Evolutionary conservation across 2,797 vertebrate genomes (phyloP).

Genomic region (Anomalospiza imberbis): DNA sequence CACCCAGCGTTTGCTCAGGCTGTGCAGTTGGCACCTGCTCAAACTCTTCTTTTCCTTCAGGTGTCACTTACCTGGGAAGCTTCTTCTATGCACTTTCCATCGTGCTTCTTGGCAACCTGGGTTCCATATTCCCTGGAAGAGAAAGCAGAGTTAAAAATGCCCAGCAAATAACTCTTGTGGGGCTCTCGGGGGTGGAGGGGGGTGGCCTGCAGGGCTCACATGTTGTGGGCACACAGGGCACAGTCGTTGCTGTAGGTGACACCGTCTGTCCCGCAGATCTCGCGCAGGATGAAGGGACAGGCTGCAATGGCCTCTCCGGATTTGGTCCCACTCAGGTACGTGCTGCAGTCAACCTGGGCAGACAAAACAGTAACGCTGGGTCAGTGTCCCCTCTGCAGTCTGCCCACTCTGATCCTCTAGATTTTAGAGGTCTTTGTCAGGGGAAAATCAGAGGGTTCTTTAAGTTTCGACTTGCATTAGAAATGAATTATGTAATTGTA

Average conservation of each 20-base stretch:
- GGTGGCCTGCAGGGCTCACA: neutral
- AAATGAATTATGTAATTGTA: neutral
- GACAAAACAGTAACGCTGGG: neutral
- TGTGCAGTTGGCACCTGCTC: neutral
- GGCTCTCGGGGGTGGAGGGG: neutral
- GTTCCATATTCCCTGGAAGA: neutral
- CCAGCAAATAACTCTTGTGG: rapidly evolving
- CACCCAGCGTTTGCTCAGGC: neutral
- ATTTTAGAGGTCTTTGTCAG: neutral
- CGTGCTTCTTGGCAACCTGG: conserved; percentile 23
- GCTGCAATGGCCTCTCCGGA: neutral
- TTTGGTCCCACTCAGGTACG: neutral
- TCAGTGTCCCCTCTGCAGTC: neutral
- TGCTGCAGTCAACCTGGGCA: conserved; percentile 33
- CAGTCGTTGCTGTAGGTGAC: conserved; percentile 57
- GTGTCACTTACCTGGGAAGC: neutral
- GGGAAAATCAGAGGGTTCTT: neutral
- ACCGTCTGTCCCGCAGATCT: conserved; percentile 17
- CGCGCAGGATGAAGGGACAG: conserved; percentile 21
- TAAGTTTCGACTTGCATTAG: neutral
- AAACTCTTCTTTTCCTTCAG: neutral
- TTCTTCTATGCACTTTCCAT: neutral
- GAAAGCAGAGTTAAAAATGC: neutral
- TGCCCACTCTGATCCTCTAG: neutral
- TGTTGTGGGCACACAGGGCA: conserved; percentile 33